Base-by-base conservation (phyloP, 2,113 vertebrate genomes). In the Edolisoma coerulescens region DNA sequence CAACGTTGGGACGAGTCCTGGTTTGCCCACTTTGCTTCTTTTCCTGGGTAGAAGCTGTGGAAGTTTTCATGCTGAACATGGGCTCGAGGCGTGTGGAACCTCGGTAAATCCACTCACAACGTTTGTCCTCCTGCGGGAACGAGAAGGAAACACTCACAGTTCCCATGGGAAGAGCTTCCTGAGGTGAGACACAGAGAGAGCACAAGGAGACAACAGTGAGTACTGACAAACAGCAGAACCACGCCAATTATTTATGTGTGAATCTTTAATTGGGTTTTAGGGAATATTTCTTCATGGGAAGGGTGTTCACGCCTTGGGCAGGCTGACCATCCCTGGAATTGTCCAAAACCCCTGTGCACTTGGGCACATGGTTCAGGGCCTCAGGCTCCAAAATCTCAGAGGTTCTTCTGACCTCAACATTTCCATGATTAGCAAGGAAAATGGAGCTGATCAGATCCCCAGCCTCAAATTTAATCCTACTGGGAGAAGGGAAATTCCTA, bases 11-110 rank as follows among this genome's bases (percentile, higher is more conserved):
- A 15, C 99, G 98, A 10, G 98, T 99, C 92, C 99, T 98, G 47
- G 99, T 98, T 76, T 99, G 99, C 7, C 99, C 99, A 3, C 98
- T 98, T 61, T 99, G 98, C 88, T 99, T 99, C 97, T 99, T 99
- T 45, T 99, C 99, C 59, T 99, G 98, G 7, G 98, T 97, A 96
- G 98, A 99, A 45, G 99, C 99, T 0, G 99, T 98, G 74, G 99
- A 99, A 35, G 99, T 98, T 97, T 99, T 99, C 98, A 99, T 98
- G 97, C 99, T 99, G 97, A 99, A 99, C 99, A 99, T 99, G 35
- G 99, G 99, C 97, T 99, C 99, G 13, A 99, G 97, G 53, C 99
- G 98, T 0, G 99, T 99, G 57, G 99, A 99, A 7, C 99, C 99
- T 26, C 99, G 97, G 76, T 99, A 99, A 95, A 99, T 99, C 99